Conservation (phyloP, 1,140 invertebrate genomes). For the Archivesica marissinica region DNA sequence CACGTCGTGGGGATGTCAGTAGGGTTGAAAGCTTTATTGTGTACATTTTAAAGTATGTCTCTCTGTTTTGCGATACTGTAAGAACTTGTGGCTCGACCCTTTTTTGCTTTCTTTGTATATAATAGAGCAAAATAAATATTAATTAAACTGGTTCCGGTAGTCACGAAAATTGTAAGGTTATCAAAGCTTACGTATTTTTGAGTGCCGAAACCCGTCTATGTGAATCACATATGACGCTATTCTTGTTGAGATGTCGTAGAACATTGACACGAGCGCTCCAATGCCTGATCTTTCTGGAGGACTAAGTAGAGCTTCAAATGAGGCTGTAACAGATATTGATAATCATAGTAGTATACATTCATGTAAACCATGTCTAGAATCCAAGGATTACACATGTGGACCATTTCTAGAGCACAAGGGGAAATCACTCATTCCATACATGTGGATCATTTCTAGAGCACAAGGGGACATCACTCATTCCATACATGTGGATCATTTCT, state of each 20-base stretch:
- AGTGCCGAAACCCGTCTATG: not conserved
- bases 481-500: not conserved
- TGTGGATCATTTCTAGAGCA: too few species aligned
- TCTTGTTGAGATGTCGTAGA: slow-evolving; percentile 39
- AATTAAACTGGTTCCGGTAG: not conserved
- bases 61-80: too few species aligned
- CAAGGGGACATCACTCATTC: too few species aligned
- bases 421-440: too few species aligned
- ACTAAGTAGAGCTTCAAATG: slow-evolving; percentile 49
- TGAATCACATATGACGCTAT: slow-evolving; percentile 30
- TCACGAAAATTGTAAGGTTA: not conserved
- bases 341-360: not conserved
- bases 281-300: slow-evolving; percentile 16
- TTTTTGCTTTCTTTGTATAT: too few species aligned
- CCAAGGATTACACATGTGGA: not conserved
- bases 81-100: too few species aligned
- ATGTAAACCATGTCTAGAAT: not conserved
- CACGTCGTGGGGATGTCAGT: too few species aligned
- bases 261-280: slow-evolving; percentile 15
- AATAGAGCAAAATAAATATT: not conserved
- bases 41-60: too few species aligned
- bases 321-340: slow-evolving; percentile 8
- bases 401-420: not conserved
- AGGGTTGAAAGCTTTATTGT: too few species aligned
- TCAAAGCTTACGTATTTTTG: slow-evolving; percentile 15